Conservation (phyloP, 2,888 invertebrate genomes). For the Scaptomyza cyrtandrae region DNA sequence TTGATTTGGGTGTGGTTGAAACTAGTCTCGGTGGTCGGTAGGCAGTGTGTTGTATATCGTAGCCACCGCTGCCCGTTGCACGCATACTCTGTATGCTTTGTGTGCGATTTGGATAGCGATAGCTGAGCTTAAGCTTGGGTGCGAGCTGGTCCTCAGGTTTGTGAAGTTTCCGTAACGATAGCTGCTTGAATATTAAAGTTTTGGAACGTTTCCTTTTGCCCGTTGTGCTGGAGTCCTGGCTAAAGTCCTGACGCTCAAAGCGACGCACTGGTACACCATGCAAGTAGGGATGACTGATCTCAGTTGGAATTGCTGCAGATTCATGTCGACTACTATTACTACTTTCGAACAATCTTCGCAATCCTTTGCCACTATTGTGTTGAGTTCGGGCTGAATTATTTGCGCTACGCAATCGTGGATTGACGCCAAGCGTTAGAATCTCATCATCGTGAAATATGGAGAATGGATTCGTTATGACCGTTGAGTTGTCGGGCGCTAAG, state of each 20-base stretch:
- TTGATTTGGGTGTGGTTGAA: conserved; percentile 56
- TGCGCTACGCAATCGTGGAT: conserved; percentile 72
- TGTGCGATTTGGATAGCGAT: conserved; percentile 83
- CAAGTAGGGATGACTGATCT: conserved; percentile 66
- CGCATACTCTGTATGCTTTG: conserved; percentile 77
- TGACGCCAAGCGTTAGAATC: conserved; percentile 75
- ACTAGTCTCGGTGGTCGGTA: conserved; percentile 50
- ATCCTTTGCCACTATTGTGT: conserved; percentile 67
- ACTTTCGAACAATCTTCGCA: conserved; percentile 73
- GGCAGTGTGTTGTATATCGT: conserved; percentile 64
- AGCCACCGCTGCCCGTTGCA: conserved; percentile 58
- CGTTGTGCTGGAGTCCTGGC: conserved; percentile 4
- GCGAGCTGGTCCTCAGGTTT: conserved; percentile 52
- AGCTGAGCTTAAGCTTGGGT: conserved; percentile 82
- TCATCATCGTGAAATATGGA: conserved; percentile 83
- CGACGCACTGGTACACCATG: conserved; percentile 80
- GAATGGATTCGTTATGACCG: conserved; percentile 84
- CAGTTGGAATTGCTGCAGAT: background rate
- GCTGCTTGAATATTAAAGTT: conserved; percentile 75
- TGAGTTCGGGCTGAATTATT: conserved; percentile 41
- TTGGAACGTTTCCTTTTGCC: conserved; percentile 46
- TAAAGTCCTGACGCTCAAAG: conserved; percentile 82
- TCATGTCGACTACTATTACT: conserved; percentile 11
- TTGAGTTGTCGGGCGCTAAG: conserved; percentile 76
- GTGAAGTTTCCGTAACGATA: conserved; percentile 74